Evolutionary conservation across 2,113 vertebrate species (phyloP).

Genomic region (Sander lucioperca): DNA sequence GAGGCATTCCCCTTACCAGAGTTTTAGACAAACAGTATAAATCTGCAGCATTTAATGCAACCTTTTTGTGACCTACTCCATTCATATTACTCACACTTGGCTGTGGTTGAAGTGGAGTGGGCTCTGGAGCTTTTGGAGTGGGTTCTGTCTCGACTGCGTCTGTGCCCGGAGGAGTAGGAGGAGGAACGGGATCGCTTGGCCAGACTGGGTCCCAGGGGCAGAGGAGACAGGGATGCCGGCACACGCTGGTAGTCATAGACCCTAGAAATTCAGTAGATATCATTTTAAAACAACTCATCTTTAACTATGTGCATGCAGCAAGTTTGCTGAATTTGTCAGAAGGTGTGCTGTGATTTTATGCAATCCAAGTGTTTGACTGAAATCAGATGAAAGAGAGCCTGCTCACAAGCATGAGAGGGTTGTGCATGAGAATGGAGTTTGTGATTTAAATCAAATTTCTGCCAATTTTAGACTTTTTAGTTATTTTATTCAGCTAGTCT

Average conservation of each 20-base stretch:
- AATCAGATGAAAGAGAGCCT: constrained; percentile 8
- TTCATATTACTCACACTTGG: constrained; percentile 78
- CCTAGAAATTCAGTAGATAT: constrained; percentile 63
- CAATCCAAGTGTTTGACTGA: not conserved
- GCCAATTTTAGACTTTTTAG: not conserved
- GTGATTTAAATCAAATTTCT: not conserved
- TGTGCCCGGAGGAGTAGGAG: constrained; percentile 79
- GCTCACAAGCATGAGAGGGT: not conserved
- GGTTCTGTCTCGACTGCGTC: constrained; percentile 82
- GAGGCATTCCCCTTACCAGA: not conserved
- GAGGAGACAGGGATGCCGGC: constrained; percentile 80
- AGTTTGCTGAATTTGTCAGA: not conserved
- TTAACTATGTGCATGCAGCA: not conserved
- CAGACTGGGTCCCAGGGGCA: constrained; percentile 76
- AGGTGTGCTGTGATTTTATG: constrained; percentile 3
- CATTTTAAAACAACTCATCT: constrained; percentile 4
- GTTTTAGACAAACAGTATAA: not conserved
- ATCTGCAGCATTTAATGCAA: constrained; percentile 3
- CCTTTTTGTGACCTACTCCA: not conserved
- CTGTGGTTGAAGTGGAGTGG: constrained; percentile 79
- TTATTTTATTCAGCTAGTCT: not conserved
- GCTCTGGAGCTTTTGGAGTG: constrained; percentile 83
- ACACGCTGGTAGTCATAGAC: constrained; percentile 86
- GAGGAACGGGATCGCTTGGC: constrained; percentile 83
- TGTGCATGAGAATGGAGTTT: not conserved